Percentiles rank a stretch among this genome's conserved stretches.
Conservation (phyloP, 2,888 invertebrate genomes). For the Idaea straminata region DNA sequence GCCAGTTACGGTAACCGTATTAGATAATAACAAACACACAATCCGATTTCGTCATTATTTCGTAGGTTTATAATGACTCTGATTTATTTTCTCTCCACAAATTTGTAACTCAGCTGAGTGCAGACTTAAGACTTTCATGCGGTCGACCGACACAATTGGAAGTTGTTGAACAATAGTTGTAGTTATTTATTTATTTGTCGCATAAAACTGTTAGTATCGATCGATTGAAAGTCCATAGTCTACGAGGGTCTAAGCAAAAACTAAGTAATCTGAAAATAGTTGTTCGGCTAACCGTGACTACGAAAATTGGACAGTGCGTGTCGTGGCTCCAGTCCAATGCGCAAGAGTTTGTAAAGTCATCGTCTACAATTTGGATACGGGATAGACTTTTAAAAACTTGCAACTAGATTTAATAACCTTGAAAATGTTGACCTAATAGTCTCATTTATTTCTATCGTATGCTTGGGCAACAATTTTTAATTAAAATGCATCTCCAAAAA, state of each 20-base stretch:
- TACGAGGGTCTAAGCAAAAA: constrained; percentile 30
- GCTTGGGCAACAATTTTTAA: neutral
- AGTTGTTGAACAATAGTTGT: neutral
- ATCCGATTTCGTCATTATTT: neutral
- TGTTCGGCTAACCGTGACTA: constrained; percentile 50
- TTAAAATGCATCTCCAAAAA: too few relatives aligned
- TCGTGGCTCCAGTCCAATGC: constrained; percentile 53
- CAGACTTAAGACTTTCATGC: neutral
- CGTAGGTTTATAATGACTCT: neutral
- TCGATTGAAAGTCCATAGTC: neutral
- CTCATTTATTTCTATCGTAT: neutral
- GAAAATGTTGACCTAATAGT: neutral
- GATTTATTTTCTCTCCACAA: neutral
- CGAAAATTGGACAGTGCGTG: constrained; percentile 54
- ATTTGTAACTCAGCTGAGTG: neutral
- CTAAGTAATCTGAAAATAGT: constrained; percentile 50
- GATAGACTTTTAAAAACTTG: neutral
- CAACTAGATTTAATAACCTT: neutral
- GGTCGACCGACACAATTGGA: neutral
- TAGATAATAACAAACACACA: neutral
- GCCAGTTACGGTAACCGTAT: neutral
- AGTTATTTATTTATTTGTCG: neutral
- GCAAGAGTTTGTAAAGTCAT: constrained; percentile 57
- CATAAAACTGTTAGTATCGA: neutral
- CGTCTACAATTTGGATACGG: constrained; percentile 27